Conservation (phyloP, 2,113 vertebrate genomes). For the Solea senegalensis region DNA sequence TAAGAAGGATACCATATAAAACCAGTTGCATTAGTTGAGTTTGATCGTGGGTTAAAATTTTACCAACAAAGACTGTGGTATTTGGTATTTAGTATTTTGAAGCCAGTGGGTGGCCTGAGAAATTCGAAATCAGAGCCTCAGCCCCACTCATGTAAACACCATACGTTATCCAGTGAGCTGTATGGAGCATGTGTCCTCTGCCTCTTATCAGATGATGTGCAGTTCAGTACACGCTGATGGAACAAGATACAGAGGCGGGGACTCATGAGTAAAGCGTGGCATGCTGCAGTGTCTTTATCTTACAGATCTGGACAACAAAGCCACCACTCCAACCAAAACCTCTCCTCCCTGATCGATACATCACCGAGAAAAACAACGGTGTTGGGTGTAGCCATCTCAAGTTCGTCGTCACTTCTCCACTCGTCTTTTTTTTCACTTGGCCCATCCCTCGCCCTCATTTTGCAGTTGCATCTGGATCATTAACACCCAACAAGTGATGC, state of each 20-base stretch:
- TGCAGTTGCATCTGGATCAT: slow-evolving; percentile 67
- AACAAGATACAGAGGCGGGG: slow-evolving; percentile 59
- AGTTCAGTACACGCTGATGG: slow-evolving; percentile 45
- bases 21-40: no score
- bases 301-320: slow-evolving; percentile 62
- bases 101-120: not conserved
- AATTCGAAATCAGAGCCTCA: not conserved
- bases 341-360: slow-evolving; percentile 64
- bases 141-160: not conserved
- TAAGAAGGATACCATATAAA: no score
- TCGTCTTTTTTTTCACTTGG: slow-evolving; percentile 37
- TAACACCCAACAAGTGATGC: slow-evolving; percentile 65
- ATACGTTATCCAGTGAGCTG: not conserved
- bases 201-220: slow-evolving; percentile 42
- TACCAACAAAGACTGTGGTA: no score
- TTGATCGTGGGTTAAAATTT: no score
- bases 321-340: slow-evolving; percentile 37
- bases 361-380: slow-evolving; percentile 66
- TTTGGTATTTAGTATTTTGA: no score
- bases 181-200: slow-evolving; percentile 24
- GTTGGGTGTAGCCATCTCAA: slow-evolving; percentile 71
- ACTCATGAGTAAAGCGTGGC: slow-evolving; percentile 28
- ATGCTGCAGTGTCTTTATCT: slow-evolving; percentile 62
- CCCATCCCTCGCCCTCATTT: slow-evolving; percentile 51
- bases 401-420: slow-evolving; percentile 56